Percentiles rank a stretch among this genome's conserved stretches.
Conservation (phyloP, 2,888 invertebrate genomes). For the Tricholauxania praeusta region DNA sequence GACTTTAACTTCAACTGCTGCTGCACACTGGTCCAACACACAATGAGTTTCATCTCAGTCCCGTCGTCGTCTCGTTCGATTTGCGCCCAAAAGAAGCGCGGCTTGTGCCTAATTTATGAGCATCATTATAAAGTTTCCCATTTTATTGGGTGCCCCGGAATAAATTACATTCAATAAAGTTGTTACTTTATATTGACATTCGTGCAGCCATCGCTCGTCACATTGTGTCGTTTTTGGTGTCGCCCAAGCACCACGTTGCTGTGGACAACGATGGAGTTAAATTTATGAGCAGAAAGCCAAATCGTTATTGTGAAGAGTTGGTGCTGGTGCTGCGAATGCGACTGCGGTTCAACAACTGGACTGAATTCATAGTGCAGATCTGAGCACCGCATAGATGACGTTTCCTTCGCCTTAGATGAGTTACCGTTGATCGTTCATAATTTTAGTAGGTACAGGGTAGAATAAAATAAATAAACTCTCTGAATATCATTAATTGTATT, state of each 20-base stretch:
- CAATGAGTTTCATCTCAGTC: no score
- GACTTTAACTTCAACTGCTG: no score
- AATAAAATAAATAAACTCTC: not conserved
- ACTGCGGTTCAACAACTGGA: not conserved
- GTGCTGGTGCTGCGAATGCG: not conserved
- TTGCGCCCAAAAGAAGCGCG: not conserved
- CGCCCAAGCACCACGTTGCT: slow-evolving; percentile 22
- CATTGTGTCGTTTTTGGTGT: slow-evolving; percentile 55
- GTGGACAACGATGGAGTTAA: slow-evolving; percentile 9
- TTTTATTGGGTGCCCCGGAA: slow-evolving; percentile 66
- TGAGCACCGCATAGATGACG: not conserved
- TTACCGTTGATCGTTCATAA: slow-evolving; percentile 4
- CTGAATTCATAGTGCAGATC: not conserved
- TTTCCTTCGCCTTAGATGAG: not conserved
- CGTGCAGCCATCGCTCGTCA: slow-evolving; percentile 56
- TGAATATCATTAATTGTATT: slow-evolving; percentile 12
- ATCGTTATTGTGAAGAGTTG: no score
- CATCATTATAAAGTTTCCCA: slow-evolving; percentile 65
- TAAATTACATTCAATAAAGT: slow-evolving; percentile 68
- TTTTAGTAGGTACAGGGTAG: no score
- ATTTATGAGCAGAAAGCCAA: slow-evolving; percentile 6
- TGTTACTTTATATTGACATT: slow-evolving; percentile 68
- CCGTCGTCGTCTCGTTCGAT: no score
- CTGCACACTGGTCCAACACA: no score
- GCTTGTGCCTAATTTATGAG: slow-evolving; percentile 58